These are phyloP conservation scores for Pecten maximus DNA, from an alignment of 2,888 invertebrate genomes.

Conservation along the genomic window DNA sequence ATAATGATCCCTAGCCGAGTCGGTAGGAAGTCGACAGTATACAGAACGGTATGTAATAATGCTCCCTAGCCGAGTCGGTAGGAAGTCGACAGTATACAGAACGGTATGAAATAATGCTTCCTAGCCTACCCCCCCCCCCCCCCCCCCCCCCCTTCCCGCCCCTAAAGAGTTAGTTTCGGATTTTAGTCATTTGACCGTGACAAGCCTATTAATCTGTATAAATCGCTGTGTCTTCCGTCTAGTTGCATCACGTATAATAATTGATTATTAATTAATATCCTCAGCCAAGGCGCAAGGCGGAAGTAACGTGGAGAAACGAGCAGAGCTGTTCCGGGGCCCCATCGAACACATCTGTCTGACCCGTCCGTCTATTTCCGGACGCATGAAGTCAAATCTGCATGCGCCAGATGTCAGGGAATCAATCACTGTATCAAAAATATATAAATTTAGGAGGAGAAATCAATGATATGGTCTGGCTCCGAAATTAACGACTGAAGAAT, in stretches of 20 bases:
- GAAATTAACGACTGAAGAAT: not conserved
- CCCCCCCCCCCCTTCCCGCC: no score
- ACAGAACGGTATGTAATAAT: no score
- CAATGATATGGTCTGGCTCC: not conserved
- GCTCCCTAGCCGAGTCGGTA: no score
- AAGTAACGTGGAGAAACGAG: not conserved
- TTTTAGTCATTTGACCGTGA: not conserved
- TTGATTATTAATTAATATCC: not conserved
- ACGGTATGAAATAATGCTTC: no score
- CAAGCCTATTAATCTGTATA: not conserved
- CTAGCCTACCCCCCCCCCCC: no score
- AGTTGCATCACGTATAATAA: not conserved
- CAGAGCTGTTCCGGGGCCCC: not conserved
- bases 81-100: no score
- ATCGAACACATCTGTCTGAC: not conserved
- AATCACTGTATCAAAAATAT: constrained; percentile 1
- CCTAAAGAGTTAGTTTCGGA: no score
- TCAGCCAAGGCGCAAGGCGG: not conserved
- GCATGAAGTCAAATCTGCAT: not conserved
- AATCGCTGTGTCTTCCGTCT: not conserved
- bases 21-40: no score
- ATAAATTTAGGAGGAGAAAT: not conserved
- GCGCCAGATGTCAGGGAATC: not conserved
- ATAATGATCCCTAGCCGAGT: no score
- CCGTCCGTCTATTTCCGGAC: not conserved